These are phyloP conservation scores for Ptychobarbus kaznakovi DNA, from an alignment of 2,797 vertebrate species.

Conservation along the genomic window DNA sequence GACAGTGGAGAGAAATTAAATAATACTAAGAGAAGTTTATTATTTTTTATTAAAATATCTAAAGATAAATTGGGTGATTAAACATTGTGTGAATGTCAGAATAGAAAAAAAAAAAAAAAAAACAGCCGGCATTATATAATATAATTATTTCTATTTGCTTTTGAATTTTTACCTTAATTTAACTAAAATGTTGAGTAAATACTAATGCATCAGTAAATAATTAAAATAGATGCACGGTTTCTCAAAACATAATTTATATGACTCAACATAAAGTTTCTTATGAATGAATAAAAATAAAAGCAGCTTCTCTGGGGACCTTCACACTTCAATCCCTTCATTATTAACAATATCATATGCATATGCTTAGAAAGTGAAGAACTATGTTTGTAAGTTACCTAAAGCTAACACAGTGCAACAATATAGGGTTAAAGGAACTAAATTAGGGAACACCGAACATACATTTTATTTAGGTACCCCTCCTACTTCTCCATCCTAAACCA, in stretches of 20 bases:
- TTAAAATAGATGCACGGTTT: not conserved
- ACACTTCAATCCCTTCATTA: not conserved
- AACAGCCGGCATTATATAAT: not conserved
- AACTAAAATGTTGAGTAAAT: not conserved
- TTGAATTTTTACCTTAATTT: not conserved
- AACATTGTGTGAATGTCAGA: no score
- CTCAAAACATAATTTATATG: not conserved
- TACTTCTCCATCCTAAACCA: slow-evolving; percentile 7
- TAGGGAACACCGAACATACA: not conserved
- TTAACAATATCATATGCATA: not conserved
- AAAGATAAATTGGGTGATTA: not conserved
- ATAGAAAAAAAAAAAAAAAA: no score
- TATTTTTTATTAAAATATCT: not conserved
- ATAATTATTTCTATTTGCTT: not conserved
- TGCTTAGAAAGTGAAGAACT: not conserved
- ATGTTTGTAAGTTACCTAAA: not conserved
- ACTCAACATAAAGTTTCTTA: not conserved
- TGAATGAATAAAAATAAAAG: not conserved
- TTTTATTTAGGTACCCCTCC: not conserved
- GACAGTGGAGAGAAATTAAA: not conserved
- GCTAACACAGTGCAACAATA: not conserved
- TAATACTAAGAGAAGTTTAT: not conserved
- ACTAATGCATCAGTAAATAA: not conserved
- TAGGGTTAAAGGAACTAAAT: not conserved
- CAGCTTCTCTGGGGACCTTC: not conserved